A percentile compares a stretch with the other conserved stretches of the same genome.
Evolutionary conservation across 2,113 vertebrate genomes (phyloP).

Genomic region (Scytalopus superciliaris): DNA sequence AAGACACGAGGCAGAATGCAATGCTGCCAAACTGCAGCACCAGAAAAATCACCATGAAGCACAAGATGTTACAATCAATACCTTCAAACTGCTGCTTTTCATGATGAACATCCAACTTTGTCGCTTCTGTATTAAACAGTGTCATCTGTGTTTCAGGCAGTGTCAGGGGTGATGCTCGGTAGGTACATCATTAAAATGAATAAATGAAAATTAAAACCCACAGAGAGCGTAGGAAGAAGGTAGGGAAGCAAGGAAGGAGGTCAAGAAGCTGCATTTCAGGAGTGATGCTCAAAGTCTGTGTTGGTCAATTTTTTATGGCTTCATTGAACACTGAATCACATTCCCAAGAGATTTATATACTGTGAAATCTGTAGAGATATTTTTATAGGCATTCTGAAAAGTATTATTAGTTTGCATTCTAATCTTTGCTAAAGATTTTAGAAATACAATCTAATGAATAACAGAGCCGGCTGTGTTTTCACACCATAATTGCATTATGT

Average conservation of each 20-base stretch:
- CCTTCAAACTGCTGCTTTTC: not conserved
- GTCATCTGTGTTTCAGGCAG: fast-evolving
- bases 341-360: not conserved
- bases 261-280: not conserved
- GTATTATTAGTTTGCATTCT: constrained; percentile 29
- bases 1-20: not conserved
- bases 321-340: not conserved
- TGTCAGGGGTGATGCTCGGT: not conserved
- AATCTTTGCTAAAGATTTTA: constrained; percentile 48
- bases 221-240: fast-evolving
- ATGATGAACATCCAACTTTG: not conserved
- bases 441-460: constrained; percentile 23
- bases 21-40: not conserved
- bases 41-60: not conserved
- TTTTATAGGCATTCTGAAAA: constrained; percentile 14
- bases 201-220: not conserved
- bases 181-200: not conserved
- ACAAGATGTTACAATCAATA: not conserved
- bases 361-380: not conserved
- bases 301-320: not conserved
- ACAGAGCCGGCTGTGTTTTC: constrained; percentile 32
- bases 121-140: not conserved
- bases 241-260: not conserved
- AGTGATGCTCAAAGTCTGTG: not conserved
- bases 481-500: constrained; percentile 39